Evolutionary conservation across 2,797 vertebrate genomes (phyloP).

Genomic region (Fistularia tabacaria): DNA sequence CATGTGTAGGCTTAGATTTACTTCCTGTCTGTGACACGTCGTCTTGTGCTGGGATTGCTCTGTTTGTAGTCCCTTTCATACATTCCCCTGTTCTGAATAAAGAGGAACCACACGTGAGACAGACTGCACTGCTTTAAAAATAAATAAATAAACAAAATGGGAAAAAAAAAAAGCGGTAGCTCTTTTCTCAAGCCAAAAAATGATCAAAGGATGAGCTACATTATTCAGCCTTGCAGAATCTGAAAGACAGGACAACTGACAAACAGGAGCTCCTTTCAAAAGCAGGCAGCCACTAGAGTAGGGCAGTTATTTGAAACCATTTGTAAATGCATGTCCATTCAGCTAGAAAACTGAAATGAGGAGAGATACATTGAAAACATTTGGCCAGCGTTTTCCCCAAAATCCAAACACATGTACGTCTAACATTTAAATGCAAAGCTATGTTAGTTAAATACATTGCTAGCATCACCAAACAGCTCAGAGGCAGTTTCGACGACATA

Average conservation of each 20-base stretch:
- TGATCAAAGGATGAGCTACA: constrained; percentile 67
- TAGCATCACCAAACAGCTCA: no score
- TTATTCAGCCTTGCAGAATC: constrained; percentile 65
- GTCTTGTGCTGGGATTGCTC: constrained; percentile 17
- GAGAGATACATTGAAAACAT: constrained; percentile 27
- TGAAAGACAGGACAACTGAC: constrained; percentile 68
- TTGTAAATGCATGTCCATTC: constrained; percentile 47
- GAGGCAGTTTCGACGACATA: background rate
- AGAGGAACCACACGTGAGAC: constrained; percentile 56
- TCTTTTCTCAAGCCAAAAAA: constrained; percentile 65
- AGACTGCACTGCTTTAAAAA: constrained; percentile 34
- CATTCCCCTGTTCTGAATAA: constrained; percentile 53
- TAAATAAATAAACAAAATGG: constrained; percentile 13
- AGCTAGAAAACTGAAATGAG: constrained; percentile 33
- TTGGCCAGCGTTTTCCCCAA: background rate
- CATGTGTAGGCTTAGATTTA: constrained; percentile 36
- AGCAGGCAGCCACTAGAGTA: constrained; percentile 60
- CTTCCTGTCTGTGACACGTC: constrained; percentile 40
- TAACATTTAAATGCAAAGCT: background rate
- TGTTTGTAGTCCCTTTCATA: constrained; percentile 48
- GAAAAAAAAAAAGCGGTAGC: constrained; percentile 45
- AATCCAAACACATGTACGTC: background rate
- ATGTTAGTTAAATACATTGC: background rate
- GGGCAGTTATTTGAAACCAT: constrained; percentile 54
- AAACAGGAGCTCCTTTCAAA: constrained; percentile 65